Percentiles rank a stretch among this genome's conserved stretches.
Evolutionary conservation across 1,140 invertebrate genomes (phyloP).

Genomic region (Lanistes nyassanus): DNA sequence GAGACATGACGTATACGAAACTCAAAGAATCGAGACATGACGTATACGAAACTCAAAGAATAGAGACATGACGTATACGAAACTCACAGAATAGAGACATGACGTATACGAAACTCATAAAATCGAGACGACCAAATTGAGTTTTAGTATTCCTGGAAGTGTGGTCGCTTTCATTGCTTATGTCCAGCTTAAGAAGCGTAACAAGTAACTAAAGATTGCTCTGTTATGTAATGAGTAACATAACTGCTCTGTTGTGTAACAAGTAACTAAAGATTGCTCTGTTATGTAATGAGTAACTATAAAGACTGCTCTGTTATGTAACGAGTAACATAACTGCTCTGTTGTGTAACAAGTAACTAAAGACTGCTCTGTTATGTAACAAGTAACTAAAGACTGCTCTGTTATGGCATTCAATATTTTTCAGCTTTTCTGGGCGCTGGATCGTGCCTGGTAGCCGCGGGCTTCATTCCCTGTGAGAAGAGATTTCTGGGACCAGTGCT

Average conservation of each 20-base stretch:
- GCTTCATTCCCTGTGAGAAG: constrained; percentile 46
- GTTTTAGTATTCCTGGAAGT: too few species aligned
- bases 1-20: too few species aligned
- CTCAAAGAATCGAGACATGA: too few species aligned
- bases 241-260: background rate
- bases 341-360: background rate
- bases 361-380: background rate
- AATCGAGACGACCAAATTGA: too few species aligned
- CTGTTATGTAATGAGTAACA: background rate
- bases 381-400: background rate
- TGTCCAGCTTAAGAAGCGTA: too few species aligned
- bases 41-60: too few species aligned
- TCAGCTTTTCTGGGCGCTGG: constrained; percentile 46
- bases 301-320: background rate
- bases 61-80: too few species aligned
- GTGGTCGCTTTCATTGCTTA: too few species aligned
- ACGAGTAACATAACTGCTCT: background rate
- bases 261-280: too few species aligned
- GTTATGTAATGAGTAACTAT: background rate
- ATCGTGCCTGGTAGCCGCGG: constrained; percentile 40
- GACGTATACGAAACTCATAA: too few species aligned
- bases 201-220: too few species aligned
- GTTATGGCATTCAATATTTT: constrained; percentile 4
- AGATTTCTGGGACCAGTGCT: constrained; percentile 45
- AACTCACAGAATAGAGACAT: too few species aligned